Evolutionary conservation across 2,888 invertebrate genomes (phyloP).

Genomic region (Oligia strigilis): DNA sequence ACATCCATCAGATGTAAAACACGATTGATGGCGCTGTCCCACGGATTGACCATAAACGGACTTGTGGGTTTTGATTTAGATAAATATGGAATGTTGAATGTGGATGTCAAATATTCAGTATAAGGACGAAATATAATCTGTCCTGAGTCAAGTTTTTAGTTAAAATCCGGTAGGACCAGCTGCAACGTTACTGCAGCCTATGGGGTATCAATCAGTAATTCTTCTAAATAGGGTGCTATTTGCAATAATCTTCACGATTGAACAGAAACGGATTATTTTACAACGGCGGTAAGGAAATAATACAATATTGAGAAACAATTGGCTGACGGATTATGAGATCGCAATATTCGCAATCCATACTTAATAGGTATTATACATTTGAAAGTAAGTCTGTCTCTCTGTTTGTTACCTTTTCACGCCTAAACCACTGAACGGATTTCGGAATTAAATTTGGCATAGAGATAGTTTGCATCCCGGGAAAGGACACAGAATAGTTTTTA

Average conservation of each 20-base stretch:
- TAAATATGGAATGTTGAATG: conserved; percentile 35
- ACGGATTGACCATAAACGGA: conserved; percentile 42
- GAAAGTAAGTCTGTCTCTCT: too few species aligned
- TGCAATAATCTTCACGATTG: not conserved
- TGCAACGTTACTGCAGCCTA: not conserved
- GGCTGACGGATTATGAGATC: not conserved
- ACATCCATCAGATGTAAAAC: conserved; percentile 66
- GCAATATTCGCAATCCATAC: not conserved
- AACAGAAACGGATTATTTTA: not conserved
- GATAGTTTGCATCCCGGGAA: too few species aligned
- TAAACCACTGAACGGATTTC: too few species aligned
- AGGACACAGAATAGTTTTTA: too few species aligned
- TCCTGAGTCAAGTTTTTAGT: not conserved
- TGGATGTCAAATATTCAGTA: conserved; percentile 4
- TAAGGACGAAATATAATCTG: not conserved
- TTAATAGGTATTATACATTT: too few species aligned
- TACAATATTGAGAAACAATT: not conserved
- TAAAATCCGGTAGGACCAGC: not conserved
- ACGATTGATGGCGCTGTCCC: conserved; percentile 66
- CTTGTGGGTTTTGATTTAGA: conserved; percentile 46
- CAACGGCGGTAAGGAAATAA: too few species aligned
- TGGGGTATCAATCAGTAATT: not conserved
- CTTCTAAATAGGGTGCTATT: not conserved
- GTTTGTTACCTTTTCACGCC: too few species aligned
- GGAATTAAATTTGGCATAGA: too few species aligned